Evolutionary conservation across 2,888 invertebrate genomes (phyloP).

Genomic region (Lydus trimaculatus): DNA sequence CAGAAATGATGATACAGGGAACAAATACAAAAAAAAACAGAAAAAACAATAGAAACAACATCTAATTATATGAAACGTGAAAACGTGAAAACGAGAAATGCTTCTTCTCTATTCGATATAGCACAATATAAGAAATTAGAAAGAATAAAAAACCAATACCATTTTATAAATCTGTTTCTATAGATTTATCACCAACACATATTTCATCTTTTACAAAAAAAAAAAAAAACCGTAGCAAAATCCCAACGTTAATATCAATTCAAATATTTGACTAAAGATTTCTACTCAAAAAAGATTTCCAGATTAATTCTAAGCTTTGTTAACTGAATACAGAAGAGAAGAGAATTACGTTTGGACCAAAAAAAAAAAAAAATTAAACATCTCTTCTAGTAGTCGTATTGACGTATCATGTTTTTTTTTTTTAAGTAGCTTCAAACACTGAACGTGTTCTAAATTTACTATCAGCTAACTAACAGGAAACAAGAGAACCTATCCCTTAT

Average conservation of each 20-base stretch:
- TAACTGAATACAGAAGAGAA: neutral
- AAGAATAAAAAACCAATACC: neutral
- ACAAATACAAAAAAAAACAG: no score
- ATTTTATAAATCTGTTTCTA: neutral
- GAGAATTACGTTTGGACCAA: no score
- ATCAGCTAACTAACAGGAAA: neutral
- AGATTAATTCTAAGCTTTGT: neutral
- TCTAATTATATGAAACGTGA: no score
- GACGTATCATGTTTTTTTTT: constrained; percentile 3
- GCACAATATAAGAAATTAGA: neutral
- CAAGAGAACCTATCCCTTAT: neutral
- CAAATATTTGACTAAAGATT: neutral
- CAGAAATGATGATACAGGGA: no score
- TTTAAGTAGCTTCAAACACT: neutral
- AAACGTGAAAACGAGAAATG: no score
- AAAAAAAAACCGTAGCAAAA: no score
- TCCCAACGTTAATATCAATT: neutral
- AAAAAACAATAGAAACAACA: no score
- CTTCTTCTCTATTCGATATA: no score
- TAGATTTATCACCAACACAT: neutral
- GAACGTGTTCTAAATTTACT: neutral
- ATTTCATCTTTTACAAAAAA: neutral
- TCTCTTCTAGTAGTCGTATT: neutral
- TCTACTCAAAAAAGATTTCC: neutral
- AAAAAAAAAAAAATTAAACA: neutral